phyloP scores from a whole-genome alignment of 2,888 invertebrate genomes.

The Epirrhoe tristata region DNA sequence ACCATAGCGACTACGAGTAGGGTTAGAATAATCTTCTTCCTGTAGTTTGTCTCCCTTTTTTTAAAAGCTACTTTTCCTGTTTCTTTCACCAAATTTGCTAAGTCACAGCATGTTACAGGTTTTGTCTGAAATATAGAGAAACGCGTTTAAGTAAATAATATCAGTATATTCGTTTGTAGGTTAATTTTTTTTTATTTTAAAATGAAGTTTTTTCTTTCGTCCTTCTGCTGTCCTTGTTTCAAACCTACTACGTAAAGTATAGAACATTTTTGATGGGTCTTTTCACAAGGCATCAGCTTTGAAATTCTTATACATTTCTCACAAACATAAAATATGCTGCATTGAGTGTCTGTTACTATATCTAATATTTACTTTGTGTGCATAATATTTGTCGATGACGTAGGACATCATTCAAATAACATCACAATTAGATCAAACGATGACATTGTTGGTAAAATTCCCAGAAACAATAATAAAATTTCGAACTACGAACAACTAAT shows the following conservation, averaged over 20 bases:
- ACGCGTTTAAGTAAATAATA: not conserved
- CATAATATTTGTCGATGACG: slow-evolving; percentile 6
- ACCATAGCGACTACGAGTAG: slow-evolving; percentile 78
- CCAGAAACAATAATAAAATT: no score
- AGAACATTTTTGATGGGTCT: no score
- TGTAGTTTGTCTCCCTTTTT: slow-evolving; percentile 71
- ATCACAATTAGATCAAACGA: not conserved
- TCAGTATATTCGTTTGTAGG: not conserved
- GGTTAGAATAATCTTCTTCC: slow-evolving; percentile 75
- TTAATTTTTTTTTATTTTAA: no score
- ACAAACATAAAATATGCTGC: no score
- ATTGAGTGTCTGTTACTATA: not conserved
- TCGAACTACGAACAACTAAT: no score
- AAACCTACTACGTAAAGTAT: no score
- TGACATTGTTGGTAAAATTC: no score
- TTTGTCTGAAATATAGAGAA: slow-evolving; percentile 55
- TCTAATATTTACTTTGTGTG: slow-evolving; percentile 5
- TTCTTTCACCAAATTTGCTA: slow-evolving; percentile 71
- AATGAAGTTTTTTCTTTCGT: no score
- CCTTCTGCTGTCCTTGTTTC: no score
- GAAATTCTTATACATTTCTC: no score
- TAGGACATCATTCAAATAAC: not conserved
- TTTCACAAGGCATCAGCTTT: no score
- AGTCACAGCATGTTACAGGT: slow-evolving; percentile 58
- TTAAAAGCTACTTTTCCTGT: slow-evolving; percentile 80